phyloP scores from a whole-genome alignment of 1,140 invertebrate genomes.

The Megalonaias nervosa region DNA sequence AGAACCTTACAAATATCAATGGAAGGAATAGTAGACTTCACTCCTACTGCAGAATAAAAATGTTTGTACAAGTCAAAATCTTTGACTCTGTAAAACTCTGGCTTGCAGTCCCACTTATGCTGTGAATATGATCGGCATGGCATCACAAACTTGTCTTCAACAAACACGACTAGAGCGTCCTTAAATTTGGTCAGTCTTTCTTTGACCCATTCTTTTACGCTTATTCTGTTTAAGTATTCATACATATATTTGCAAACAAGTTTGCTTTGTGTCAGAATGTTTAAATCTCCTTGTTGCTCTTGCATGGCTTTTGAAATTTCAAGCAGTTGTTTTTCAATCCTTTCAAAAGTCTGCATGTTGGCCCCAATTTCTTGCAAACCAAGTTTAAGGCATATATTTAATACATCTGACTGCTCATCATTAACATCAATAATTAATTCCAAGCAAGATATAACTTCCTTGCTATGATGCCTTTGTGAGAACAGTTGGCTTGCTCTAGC shows the following conservation, averaged over 20 bases:
- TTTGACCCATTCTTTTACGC: no score
- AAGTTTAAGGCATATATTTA: background rate
- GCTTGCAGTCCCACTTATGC: slow-evolving; percentile 23
- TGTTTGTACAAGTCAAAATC: background rate
- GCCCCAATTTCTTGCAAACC: no score
- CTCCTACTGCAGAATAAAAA: no score
- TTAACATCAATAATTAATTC: background rate
- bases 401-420: background rate
- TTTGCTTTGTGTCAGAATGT: no score
- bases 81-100: slow-evolving; percentile 32
- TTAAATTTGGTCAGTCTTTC: background rate
- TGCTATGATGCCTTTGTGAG: background rate
- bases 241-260: no score
- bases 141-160: slow-evolving; percentile 16
- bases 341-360: no score
- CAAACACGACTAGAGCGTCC: slow-evolving; percentile 10
- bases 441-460: background rate
- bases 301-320: no score
- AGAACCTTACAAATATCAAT: no score
- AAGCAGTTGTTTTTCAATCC: no score
- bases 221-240: no score
- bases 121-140: slow-evolving; percentile 25
- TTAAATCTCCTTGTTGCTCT: no score
- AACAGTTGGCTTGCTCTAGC: background rate
- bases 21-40: no score